Conservation (phyloP, 2,113 vertebrate genomes). For the Todiramphus saurophagus region DNA sequence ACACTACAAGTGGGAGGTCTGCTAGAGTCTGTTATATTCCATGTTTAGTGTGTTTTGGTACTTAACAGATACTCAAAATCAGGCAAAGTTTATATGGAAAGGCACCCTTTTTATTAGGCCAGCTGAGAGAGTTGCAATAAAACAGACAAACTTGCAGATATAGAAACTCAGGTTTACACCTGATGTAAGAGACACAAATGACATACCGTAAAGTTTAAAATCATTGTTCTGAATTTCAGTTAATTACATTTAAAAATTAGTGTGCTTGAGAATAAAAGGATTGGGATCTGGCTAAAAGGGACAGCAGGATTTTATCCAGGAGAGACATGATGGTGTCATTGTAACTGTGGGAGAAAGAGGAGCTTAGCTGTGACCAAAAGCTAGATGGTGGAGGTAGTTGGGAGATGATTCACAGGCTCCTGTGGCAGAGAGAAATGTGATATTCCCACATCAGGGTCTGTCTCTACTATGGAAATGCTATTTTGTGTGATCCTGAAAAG, state of each 20-base stretch:
- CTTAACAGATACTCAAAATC: background rate
- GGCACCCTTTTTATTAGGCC: background rate
- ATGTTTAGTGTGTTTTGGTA: background rate
- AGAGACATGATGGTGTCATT: background rate
- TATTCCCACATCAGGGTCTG: background rate
- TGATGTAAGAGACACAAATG: background rate
- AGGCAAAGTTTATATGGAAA: background rate
- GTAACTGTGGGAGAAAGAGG: background rate
- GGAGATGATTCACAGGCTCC: background rate
- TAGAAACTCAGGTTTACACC: background rate
- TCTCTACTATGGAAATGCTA: background rate
- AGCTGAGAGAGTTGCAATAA: background rate
- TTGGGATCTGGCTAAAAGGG: background rate
- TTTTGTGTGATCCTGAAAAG: background rate
- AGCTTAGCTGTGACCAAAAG: background rate
- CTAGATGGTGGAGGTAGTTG: background rate
- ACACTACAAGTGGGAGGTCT: background rate
- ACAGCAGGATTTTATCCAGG: background rate
- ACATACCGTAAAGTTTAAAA: background rate
- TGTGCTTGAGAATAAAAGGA: background rate
- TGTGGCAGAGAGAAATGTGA: background rate
- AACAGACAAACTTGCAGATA: background rate
- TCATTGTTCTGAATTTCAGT: background rate
- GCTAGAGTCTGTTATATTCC: background rate
- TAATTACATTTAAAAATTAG: background rate